Base-by-base conservation (phyloP, 1,140 invertebrate genomes). In the Hycleus cichorii region DNA sequence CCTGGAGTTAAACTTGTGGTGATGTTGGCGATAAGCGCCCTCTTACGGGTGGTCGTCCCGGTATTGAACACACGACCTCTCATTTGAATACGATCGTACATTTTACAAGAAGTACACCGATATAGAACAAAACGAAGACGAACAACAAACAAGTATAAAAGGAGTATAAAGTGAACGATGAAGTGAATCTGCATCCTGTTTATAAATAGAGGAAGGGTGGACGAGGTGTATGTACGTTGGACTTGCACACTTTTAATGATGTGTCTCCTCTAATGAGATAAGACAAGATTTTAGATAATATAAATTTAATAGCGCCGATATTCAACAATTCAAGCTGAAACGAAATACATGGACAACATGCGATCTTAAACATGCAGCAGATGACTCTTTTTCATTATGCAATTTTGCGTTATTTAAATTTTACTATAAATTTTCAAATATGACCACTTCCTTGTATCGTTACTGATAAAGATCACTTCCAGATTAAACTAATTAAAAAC, bases 71-170 rank as follows among this genome's bases (percentile, higher is more conserved):
- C 66, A 70, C 65, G 68, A 69, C 67, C 67, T 64, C 62, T 73
- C 69, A 73, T 73, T 73, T 73, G 70, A 71, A 73, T 73, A 72
- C 64, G 60, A 56, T 68, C 70, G 59, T 73, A 72, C 60, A 63
- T 71, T 71, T 70, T 62, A 18, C 18, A 18, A 18, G 18, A 18
- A 18, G 18, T 18, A 18, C 18, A 18, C 18, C 18, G 18, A 18
- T 18, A 18, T 18, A 18, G 18, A 18, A 18, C 18, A 18, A 18
- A 18, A 18, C 18, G 18, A 18, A 18, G 18, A 18, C 18, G 18
- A 18, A 18, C 18, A 18, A 18, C 18, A 18, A 18, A 18, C 18
- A 18, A 18, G 18, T 18, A 18, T 18, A 18, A 18, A 18, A 18
- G 18, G 18, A 18, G 18, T 18, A 18, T 18, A 18, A 18, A 18